phyloP scores from a whole-genome alignment of 2,113 vertebrate species.

The Urocitellus parryii region DNA sequence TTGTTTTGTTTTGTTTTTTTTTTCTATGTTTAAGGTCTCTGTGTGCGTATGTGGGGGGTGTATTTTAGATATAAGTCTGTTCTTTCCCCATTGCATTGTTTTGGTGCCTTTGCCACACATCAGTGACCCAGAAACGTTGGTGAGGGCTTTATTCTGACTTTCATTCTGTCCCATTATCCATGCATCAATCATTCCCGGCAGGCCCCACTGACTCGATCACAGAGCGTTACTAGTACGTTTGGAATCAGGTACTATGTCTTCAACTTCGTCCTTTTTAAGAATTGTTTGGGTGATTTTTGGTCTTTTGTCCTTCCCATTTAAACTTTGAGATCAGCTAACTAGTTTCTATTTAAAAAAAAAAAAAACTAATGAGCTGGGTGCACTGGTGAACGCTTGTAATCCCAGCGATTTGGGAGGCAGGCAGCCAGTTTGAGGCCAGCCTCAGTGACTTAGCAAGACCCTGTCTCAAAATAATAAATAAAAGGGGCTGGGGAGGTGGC shows the following conservation, averaged over 20 bases:
- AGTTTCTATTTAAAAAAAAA: background rate
- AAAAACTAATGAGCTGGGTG: background rate
- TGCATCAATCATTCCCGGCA: accelerated
- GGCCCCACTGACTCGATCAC: background rate
- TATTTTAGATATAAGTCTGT: background rate
- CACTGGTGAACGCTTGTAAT: too few relatives aligned
- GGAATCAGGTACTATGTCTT: background rate
- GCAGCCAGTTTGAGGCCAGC: too few relatives aligned
- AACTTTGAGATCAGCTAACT: background rate
- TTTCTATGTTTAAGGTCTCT: background rate
- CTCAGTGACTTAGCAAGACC: too few relatives aligned
- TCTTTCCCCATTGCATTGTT: background rate
- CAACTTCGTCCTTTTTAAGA: background rate
- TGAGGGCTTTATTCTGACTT: background rate
- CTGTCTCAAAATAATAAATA: too few relatives aligned
- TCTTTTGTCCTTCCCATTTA: background rate
- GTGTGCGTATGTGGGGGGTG: background rate
- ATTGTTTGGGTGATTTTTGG: background rate
- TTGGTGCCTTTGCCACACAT: background rate
- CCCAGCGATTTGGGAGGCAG: too few relatives aligned
- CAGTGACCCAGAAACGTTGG: background rate
- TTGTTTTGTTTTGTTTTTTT: background rate
- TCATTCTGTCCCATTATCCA: too few relatives aligned
- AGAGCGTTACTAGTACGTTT: too few relatives aligned
- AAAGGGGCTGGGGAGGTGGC: too few relatives aligned